Percentiles rank a stretch among this genome's conserved stretches.
These are phyloP conservation scores for Cephus cinctus DNA, from an alignment of 1,140 invertebrate species.

Conservation along the genomic window DNA sequence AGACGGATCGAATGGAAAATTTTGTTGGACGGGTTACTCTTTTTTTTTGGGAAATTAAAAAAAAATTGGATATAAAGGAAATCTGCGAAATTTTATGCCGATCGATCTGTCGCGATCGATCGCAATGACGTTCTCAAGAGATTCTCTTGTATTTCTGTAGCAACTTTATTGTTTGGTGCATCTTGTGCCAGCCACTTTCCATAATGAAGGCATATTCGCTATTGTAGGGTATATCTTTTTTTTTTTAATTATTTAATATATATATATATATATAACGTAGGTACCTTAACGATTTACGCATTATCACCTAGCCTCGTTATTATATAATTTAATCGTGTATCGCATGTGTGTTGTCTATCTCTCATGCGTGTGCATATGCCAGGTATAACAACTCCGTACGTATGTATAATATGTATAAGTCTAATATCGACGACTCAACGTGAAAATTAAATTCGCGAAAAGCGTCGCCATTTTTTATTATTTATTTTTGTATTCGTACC, in stretches of 20 bases:
- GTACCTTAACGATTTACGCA: constrained; percentile 37
- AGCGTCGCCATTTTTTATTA: constrained; percentile 14
- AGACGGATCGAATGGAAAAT: too few species aligned
- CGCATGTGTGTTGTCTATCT: not conserved
- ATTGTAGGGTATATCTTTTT: constrained; percentile 41
- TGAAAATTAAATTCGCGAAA: not conserved
- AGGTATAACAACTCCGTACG: too few species aligned
- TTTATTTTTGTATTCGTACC: constrained; percentile 8
- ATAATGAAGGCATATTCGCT: constrained; percentile 45
- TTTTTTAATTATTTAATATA: constrained; percentile 33
- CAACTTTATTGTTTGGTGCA: constrained; percentile 49
- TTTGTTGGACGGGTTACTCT: too few species aligned
- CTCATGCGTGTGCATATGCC: not conserved
- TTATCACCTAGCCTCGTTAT: constrained; percentile 36
- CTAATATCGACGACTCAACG: not conserved
- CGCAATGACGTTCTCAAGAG: too few species aligned
- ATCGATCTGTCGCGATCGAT: too few species aligned
- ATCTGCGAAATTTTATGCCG: too few species aligned
- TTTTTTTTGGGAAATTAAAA: too few species aligned
- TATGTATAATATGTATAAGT: constrained; percentile 9
- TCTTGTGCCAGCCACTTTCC: constrained; percentile 41
- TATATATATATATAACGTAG: constrained; percentile 35
- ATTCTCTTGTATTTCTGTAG: too few species aligned
- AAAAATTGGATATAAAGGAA: too few species aligned
- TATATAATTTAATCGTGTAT: constrained; percentile 2